phyloP scores from a whole-genome alignment of 2,797 vertebrate species.

The Neosilurus hyrtlii region DNA sequence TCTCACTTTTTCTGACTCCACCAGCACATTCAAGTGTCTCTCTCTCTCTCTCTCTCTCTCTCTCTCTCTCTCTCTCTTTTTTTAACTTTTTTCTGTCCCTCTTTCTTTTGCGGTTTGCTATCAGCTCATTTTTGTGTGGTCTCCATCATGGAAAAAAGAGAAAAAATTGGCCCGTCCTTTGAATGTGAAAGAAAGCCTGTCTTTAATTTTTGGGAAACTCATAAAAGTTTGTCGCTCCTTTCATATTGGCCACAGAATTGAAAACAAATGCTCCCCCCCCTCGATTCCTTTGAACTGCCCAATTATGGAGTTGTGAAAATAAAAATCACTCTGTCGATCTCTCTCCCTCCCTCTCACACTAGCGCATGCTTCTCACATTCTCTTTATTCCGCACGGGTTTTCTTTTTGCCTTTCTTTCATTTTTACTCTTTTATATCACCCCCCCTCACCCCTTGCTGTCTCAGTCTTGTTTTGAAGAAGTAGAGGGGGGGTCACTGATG shows the following conservation, averaged over 20 bases:
- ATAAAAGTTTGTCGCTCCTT: constrained; percentile 92
- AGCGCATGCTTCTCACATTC: constrained; percentile 46
- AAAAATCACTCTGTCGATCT: constrained; percentile 76
- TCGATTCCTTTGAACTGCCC: constrained; percentile 86
- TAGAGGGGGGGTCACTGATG: constrained; percentile 84
- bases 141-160: constrained; percentile 67
- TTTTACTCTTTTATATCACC: constrained; percentile 8
- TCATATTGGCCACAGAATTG: constrained; percentile 88
- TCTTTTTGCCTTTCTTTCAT: constrained; percentile 8
- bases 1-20: constrained; percentile 2
- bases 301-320: constrained; percentile 99
- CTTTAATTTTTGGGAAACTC: constrained; percentile 95
- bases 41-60: neutral
- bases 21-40: neutral
- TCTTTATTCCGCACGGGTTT: constrained; percentile 64
- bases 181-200: constrained; percentile 84
- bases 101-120: constrained; percentile 69
- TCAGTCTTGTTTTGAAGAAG: constrained; percentile 51
- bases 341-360: constrained; percentile 1
- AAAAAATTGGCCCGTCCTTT: constrained; percentile 88
- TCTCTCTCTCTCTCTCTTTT: neutral
- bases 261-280: constrained; percentile 89
- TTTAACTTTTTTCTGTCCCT: no score
- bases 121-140: constrained; percentile 95
- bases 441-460: neutral